Conservation (phyloP, 2,797 vertebrate genomes). For the Schizothorax lantsangensis region DNA sequence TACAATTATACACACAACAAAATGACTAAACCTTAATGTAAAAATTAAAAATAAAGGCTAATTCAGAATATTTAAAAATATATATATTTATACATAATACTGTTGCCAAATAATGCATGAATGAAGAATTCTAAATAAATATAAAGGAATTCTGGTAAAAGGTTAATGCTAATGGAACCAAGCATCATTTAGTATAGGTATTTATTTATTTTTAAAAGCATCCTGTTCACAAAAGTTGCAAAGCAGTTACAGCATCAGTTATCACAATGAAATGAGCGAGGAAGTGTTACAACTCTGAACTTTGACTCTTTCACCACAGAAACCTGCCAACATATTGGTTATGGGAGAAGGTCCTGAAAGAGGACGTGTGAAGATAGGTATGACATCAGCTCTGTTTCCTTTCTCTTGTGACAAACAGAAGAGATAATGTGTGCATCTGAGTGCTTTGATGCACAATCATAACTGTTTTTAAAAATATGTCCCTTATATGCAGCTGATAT, state of each 20-base stretch:
- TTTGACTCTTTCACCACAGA: slow-evolving; percentile 79
- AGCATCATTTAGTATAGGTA: background rate
- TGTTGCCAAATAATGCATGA: background rate
- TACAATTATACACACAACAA: background rate
- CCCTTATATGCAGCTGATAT: slow-evolving; percentile 87
- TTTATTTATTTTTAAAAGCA: background rate
- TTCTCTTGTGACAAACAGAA: background rate
- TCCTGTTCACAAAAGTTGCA: background rate
- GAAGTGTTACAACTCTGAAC: background rate
- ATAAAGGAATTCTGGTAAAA: background rate
- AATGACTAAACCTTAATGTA: too few species aligned
- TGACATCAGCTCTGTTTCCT: slow-evolving; percentile 61
- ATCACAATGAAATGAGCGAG: background rate
- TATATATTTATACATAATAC: background rate
- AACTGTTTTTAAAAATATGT: slow-evolving; percentile 29
- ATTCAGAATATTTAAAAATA: too few species aligned
- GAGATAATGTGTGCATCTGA: background rate
- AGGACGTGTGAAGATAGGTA: slow-evolving; percentile 99
- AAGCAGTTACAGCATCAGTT: background rate
- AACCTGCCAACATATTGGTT: slow-evolving; percentile 99
- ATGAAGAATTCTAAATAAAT: background rate
- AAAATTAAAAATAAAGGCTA: too few species aligned
- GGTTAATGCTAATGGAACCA: background rate
- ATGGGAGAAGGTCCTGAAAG: slow-evolving; percentile 99
- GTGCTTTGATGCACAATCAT: background rate